Evolutionary conservation across 2,113 vertebrate species (phyloP).

Genomic region (Brachionichthys hirsutus): DNA sequence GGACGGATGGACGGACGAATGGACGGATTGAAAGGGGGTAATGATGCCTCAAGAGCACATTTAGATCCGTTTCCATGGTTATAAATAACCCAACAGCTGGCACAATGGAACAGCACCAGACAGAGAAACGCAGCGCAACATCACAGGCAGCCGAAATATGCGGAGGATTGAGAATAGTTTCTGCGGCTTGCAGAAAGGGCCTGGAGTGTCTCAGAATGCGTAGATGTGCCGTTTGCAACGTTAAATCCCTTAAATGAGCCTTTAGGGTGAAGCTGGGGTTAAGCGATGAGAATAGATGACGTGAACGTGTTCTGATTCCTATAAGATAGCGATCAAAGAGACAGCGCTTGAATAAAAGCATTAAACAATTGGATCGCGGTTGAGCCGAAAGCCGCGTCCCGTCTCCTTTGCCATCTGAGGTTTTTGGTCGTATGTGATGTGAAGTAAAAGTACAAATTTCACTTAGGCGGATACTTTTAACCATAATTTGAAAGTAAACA

Average conservation of each 20-base stretch:
- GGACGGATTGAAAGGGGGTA: constrained; percentile 36
- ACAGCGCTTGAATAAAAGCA: not conserved
- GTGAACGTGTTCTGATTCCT: not conserved
- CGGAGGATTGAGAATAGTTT: constrained; percentile 63
- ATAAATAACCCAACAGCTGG: constrained; percentile 79
- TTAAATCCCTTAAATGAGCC: constrained; percentile 27
- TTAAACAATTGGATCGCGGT: not conserved
- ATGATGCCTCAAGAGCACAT: constrained; percentile 57
- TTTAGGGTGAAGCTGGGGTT: constrained; percentile 17
- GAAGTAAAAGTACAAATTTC: too few relatives aligned
- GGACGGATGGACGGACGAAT: constrained; percentile 18
- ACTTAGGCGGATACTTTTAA: too few relatives aligned
- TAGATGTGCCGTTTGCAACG: constrained; percentile 51
- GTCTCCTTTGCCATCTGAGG: not conserved
- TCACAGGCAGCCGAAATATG: constrained; percentile 57
- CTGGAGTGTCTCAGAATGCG: constrained; percentile 54
- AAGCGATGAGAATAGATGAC: constrained; percentile 30
- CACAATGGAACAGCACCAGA: constrained; percentile 64
- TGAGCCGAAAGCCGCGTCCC: not conserved
- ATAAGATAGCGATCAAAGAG: not conserved
- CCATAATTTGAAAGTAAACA: constrained; percentile 5
- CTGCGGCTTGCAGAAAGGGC: constrained; percentile 31
- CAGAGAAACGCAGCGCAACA: constrained; percentile 59
- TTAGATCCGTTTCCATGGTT: constrained; percentile 68
- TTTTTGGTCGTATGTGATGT: not conserved